phyloP scores from a whole-genome alignment of 2,888 invertebrate genomes.

The Polyommatus iphigenia region DNA sequence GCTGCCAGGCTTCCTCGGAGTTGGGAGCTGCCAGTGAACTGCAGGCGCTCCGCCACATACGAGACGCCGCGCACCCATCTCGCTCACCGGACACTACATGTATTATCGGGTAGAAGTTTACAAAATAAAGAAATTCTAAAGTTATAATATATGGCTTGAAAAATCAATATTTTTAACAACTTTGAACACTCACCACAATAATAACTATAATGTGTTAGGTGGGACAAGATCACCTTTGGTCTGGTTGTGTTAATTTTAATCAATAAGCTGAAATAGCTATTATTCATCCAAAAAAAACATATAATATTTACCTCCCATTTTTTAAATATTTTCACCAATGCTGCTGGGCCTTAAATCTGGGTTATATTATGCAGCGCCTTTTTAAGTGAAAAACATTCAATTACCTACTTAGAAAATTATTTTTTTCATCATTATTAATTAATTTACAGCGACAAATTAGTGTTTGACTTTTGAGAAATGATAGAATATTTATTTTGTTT shows the following conservation, averaged over 20 bases:
- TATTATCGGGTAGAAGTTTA: not conserved
- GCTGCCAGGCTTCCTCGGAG: conserved; percentile 60
- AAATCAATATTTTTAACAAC: conserved; percentile 16
- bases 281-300: not conserved
- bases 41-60: conserved; percentile 69
- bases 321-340: not conserved
- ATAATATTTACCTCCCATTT: conserved; percentile 25
- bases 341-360: not conserved
- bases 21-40: conserved; percentile 56
- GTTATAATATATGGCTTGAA: not conserved
- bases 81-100: conserved; percentile 47
- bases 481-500: not conserved
- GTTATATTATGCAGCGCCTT: not conserved
- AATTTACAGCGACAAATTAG: not conserved
- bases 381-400: not conserved
- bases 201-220: not conserved
- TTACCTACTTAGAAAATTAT: not conserved
- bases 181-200: not conserved
- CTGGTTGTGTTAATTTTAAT: not conserved
- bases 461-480: not conserved
- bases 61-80: conserved; percentile 60
- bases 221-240: not conserved
- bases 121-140: not conserved
- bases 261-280: not conserved
- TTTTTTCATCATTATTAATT: not conserved